phyloP scores from a whole-genome alignment of 92 coral and sea anemone species.

The Phenganax marumi region DNA sequence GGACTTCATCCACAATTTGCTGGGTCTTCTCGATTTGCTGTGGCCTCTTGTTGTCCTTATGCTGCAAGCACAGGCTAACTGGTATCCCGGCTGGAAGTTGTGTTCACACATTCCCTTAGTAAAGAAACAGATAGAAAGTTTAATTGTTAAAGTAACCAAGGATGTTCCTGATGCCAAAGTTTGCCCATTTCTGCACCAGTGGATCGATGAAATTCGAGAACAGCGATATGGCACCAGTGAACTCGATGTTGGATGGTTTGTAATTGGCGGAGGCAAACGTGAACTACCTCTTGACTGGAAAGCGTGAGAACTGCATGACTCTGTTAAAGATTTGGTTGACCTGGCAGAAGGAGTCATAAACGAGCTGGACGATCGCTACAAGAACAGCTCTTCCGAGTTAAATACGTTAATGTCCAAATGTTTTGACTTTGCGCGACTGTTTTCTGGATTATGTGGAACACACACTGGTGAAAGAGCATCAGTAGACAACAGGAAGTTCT shows the following conservation, averaged over 20 bases:
- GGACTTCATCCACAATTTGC: neutral
- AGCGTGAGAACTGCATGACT: no score
- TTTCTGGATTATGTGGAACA: no score
- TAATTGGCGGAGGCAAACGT: no score
- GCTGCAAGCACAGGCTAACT: neutral
- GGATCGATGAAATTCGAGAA: neutral
- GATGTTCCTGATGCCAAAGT: neutral
- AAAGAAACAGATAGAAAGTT: neutral
- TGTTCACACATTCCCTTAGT: neutral
- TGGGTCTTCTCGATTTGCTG: neutral
- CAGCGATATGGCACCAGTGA: neutral
- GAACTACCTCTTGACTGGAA: no score
- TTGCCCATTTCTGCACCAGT: neutral
- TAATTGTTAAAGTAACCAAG: neutral
- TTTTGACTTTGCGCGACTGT: no score
- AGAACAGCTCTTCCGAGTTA: no score
- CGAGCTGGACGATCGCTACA: no score
- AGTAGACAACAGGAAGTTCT: conserved; percentile 10
- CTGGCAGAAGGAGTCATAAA: no score
- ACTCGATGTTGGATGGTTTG: neutral
- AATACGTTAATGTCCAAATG: no score
- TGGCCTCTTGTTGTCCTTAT: conserved; percentile 8
- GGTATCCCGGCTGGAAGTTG: conserved; percentile 1
- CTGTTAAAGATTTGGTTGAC: no score
- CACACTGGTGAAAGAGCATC: no score